Evolutionary conservation across 2,888 invertebrate genomes (phyloP).

Genomic region (Andrena marginata): DNA sequence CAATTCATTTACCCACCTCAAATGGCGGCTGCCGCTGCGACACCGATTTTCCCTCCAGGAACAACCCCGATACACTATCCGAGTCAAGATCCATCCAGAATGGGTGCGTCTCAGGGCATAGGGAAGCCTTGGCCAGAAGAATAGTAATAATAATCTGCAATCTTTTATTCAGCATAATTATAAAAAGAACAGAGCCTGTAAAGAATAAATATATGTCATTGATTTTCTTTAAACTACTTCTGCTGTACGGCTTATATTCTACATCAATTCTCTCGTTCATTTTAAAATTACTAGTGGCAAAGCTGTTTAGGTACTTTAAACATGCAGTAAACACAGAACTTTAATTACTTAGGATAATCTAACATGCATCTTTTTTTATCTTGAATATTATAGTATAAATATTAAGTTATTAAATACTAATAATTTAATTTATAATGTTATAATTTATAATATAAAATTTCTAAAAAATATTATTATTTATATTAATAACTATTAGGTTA

Average conservation of each 20-base stretch:
- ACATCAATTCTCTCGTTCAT: background rate
- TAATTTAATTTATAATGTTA: too few species aligned
- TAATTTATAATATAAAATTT: too few species aligned
- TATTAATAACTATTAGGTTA: too few species aligned
- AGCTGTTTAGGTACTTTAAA: too few species aligned
- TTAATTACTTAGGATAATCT: too few species aligned
- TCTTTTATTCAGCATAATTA: slow-evolving; percentile 30
- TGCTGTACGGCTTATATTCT: background rate
- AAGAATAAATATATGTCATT: slow-evolving; percentile 51
- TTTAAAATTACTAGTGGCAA: background rate
- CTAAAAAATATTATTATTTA: too few species aligned
- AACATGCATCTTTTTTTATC: too few species aligned
- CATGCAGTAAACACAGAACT: too few species aligned
- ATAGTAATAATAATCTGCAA: slow-evolving; percentile 54
- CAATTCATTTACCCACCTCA: slow-evolving; percentile 85
- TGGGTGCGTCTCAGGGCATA: slow-evolving; percentile 89
- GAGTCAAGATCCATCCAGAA: slow-evolving; percentile 97
- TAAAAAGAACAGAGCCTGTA: slow-evolving; percentile 24
- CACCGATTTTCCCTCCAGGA: slow-evolving; percentile 86
- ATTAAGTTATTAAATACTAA: too few species aligned
- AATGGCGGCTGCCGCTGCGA: slow-evolving; percentile 84
- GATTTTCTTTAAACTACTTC: slow-evolving; percentile 35
- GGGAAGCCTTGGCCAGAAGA: slow-evolving; percentile 84
- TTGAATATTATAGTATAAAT: too few species aligned
- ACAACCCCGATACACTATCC: slow-evolving; percentile 94